These are phyloP conservation scores for Drosophila tripunctata DNA, from an alignment of 2,888 invertebrate genomes.

Conservation along the genomic window DNA sequence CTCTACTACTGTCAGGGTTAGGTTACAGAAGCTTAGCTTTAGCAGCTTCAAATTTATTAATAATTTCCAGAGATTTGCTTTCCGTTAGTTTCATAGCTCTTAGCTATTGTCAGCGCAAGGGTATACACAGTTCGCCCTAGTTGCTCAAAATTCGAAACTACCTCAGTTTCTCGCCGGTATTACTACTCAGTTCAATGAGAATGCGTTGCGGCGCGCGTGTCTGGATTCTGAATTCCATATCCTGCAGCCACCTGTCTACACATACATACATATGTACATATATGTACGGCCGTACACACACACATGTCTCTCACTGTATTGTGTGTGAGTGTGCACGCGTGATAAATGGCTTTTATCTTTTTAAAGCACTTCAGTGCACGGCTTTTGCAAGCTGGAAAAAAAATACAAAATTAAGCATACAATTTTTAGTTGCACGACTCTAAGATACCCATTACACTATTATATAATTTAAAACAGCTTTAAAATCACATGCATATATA, in stretches of 20 bases:
- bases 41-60: too few species aligned
- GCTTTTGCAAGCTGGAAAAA: constrained; percentile 40
- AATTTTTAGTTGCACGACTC: background rate
- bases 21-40: too few species aligned
- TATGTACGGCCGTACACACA: background rate
- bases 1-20: too few species aligned
- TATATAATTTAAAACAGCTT: background rate
- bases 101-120: background rate
- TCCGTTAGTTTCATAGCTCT: background rate
- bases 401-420: background rate
- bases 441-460: background rate
- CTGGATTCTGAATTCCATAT: constrained; percentile 33
- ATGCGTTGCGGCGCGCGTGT: constrained; percentile 53
- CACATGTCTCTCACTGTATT: background rate
- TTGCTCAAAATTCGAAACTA: background rate
- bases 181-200: constrained; percentile 62
- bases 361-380: constrained; percentile 76
- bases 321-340: constrained; percentile 59
- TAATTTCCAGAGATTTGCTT: too few species aligned
- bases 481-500: background rate
- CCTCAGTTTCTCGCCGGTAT: constrained; percentile 36
- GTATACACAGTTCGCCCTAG: constrained; percentile 8
- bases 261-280: too few species aligned
- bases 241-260: constrained; percentile 42
- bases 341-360: constrained; percentile 79